Evolutionary conservation across 2,797 vertebrate genomes (phyloP).

Genomic region (Eleutherodactylus coqui): DNA sequence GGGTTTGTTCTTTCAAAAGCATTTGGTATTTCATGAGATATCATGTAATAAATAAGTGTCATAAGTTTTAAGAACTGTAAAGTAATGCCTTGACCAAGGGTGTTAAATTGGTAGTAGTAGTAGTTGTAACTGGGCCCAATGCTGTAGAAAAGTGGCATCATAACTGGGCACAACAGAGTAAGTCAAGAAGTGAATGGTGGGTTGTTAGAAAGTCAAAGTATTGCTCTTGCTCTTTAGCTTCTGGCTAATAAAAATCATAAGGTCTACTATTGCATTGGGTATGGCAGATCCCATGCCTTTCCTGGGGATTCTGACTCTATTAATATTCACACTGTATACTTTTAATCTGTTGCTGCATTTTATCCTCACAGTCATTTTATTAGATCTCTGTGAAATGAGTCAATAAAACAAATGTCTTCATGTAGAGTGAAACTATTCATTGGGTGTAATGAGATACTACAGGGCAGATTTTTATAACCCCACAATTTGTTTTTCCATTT

Average conservation of each 20-base stretch:
- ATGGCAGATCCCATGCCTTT: not conserved
- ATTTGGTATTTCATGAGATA: too few relatives aligned
- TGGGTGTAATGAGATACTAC: conserved; percentile 60
- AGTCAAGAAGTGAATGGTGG: not conserved
- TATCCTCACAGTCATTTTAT: conserved; percentile 55
- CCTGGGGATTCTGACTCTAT: not conserved
- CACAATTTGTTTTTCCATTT: conserved; percentile 53
- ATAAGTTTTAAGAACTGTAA: too few relatives aligned
- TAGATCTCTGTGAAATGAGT: conserved; percentile 57
- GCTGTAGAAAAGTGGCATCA: too few relatives aligned
- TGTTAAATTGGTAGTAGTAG: too few relatives aligned
- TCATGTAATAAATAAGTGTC: too few relatives aligned
- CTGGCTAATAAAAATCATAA: not conserved
- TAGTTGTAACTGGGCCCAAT: too few relatives aligned
- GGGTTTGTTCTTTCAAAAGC: too few relatives aligned
- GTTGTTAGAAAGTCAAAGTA: not conserved
- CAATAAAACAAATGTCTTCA: conserved; percentile 59
- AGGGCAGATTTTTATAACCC: conserved; percentile 58
- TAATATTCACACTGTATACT: conserved; percentile 45
- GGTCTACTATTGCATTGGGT: not conserved
- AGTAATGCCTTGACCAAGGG: too few relatives aligned
- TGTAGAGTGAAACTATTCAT: conserved; percentile 49
- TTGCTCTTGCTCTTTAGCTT: not conserved
- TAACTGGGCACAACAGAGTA: too few relatives aligned
- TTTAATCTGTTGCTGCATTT: conserved; percentile 53